Evolutionary conservation across 2,888 invertebrate genomes (phyloP).

Genomic region (Campopleginae sp.): DNA sequence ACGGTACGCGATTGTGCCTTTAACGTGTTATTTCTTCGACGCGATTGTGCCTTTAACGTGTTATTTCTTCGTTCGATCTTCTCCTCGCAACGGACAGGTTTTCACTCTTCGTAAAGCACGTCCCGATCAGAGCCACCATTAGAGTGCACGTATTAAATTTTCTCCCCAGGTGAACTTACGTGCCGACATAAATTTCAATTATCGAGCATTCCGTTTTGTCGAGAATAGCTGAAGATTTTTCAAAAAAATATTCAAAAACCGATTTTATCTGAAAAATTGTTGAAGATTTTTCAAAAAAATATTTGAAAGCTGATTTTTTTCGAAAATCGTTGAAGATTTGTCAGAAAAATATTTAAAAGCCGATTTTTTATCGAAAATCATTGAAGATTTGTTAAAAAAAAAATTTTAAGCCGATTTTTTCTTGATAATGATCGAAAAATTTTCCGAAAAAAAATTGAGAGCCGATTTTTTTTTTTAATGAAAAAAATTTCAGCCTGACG

Average conservation of each 20-base stretch:
- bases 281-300: neutral
- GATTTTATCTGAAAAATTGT: neutral
- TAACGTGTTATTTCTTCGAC: slow-evolving; percentile 22
- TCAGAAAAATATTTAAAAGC: neutral
- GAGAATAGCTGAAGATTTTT: neutral
- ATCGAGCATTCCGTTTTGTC: neutral
- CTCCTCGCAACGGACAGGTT: neutral
- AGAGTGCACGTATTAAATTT: slow-evolving; percentile 47
- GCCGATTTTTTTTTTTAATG: neutral
- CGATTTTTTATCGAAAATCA: neutral
- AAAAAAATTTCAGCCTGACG: neutral
- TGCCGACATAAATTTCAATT: neutral
- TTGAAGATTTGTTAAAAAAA: neutral
- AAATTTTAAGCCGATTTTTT: neutral
- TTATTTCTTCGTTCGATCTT: slow-evolving; percentile 18
- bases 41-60: slow-evolving; percentile 47
- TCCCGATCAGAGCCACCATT: slow-evolving; percentile 42
- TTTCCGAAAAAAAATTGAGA: neutral
- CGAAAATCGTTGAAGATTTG: neutral
- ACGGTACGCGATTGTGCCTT: slow-evolving; percentile 54
- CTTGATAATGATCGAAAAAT: neutral
- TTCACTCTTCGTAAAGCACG: neutral
- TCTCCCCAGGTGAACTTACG: slow-evolving; percentile 21
- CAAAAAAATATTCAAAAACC: neutral
- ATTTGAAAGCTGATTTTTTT: neutral